phyloP scores from a whole-genome alignment of 2,888 invertebrate genomes.

The Colostygia pectinataria region DNA sequence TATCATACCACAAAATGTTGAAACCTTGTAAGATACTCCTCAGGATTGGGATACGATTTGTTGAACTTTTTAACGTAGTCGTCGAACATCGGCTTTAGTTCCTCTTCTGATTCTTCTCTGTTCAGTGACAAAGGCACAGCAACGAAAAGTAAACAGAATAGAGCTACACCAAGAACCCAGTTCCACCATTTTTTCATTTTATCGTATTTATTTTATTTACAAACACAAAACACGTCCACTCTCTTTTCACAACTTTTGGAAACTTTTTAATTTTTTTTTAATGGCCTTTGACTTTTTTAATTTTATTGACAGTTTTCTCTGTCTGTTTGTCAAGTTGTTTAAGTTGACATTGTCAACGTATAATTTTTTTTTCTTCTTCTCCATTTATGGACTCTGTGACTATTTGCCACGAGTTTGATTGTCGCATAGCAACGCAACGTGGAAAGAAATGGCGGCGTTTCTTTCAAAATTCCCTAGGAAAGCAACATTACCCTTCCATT shows the following conservation, averaged over 20 bases:
- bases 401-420: too few species aligned
- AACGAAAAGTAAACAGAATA: constrained; percentile 66
- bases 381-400: too few species aligned
- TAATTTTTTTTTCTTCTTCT: too few species aligned
- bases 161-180: constrained; percentile 58
- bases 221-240: constrained; percentile 30
- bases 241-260: constrained; percentile 11
- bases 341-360: too few species aligned
- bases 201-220: constrained; percentile 10
- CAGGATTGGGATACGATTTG: constrained; percentile 76
- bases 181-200: constrained; percentile 75
- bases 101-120: constrained; percentile 43
- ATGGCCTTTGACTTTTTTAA: too few species aligned
- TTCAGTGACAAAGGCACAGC: constrained; percentile 60
- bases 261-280: constrained; percentile 1
- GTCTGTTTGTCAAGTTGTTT: too few species aligned
- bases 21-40: constrained; percentile 76
- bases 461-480: too few species aligned
- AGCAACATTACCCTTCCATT: too few species aligned
- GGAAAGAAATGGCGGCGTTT: too few species aligned
- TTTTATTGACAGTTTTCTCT: too few species aligned
- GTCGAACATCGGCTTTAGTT: constrained; percentile 67
- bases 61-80: constrained; percentile 79
- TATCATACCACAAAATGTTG: constrained; percentile 78
- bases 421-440: too few species aligned